Percentiles rank a stretch among this genome's conserved stretches.
Conservation (phyloP, 2,113 vertebrate species). For the Eclectus roratus region DNA sequence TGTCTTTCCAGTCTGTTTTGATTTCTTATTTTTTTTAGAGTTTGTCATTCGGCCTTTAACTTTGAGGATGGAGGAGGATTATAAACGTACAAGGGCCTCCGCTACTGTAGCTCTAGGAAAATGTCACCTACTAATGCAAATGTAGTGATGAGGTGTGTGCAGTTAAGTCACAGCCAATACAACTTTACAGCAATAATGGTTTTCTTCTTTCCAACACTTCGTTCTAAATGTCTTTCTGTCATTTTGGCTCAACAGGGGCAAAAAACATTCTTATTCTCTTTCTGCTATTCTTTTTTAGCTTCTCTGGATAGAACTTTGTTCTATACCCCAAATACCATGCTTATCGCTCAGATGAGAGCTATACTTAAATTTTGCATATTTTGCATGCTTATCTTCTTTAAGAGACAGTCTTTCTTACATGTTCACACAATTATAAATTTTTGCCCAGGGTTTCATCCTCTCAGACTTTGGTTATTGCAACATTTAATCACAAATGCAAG, state of each 20-base stretch:
- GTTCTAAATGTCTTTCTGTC: not conserved
- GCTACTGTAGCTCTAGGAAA: not conserved
- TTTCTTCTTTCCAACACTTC: not conserved
- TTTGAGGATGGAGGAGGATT: not conserved
- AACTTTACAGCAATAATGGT: not conserved
- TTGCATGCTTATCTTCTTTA: not conserved
- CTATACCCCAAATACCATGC: not conserved
- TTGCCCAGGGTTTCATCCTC: not conserved
- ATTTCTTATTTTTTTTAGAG: not conserved
- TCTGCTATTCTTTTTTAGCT: not conserved
- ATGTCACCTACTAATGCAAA: not conserved
- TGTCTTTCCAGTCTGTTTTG: not conserved
- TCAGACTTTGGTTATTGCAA: not conserved
- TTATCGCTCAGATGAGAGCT: not conserved
- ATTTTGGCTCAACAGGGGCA: not conserved
- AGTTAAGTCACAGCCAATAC: not conserved
- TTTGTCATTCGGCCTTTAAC: not conserved
- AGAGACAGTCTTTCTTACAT: not conserved
- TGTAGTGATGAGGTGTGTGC: not conserved
- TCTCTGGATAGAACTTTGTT: not conserved
- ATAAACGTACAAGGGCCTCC: rapidly evolving
- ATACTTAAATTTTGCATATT: not conserved
- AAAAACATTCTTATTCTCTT: not conserved
- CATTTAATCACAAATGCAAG: not conserved
- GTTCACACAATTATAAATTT: not conserved